Percentiles rank a stretch among this genome's conserved stretches.
phyloP scores from a whole-genome alignment of 2,888 invertebrate species.

The Troglohyphantes excavatus region DNA sequence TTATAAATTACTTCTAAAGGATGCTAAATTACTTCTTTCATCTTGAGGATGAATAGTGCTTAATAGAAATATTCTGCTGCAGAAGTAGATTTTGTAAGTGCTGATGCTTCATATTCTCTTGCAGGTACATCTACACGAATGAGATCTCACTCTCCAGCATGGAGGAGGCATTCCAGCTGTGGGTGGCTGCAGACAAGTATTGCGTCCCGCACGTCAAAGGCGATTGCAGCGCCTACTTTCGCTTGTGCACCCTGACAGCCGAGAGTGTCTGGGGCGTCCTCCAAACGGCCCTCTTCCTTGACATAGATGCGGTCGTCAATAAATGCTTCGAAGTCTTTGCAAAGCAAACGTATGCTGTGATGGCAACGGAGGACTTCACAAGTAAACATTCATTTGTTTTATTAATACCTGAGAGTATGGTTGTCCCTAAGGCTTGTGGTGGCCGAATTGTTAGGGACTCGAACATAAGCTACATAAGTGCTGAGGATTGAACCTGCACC shows the following conservation, averaged over 20 bases:
- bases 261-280: slow-evolving; percentile 11
- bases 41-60: no score
- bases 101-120: no score
- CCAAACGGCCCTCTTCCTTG: slow-evolving; percentile 16
- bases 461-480: no score
- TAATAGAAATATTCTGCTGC: no score
- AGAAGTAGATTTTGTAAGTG: no score
- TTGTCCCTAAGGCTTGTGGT: no score
- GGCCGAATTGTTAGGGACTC: no score
- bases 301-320: background rate
- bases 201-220: background rate
- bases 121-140: slow-evolving; percentile 36
- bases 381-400: no score
- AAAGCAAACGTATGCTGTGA: background rate
- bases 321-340: background rate
- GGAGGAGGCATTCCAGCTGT: background rate
- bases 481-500: no score
- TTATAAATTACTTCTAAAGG: no score
- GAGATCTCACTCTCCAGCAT: background rate
- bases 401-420: no score
- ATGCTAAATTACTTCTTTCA: no score
- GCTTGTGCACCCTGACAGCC: background rate
- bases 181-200: slow-evolving; percentile 55
- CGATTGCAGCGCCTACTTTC: background rate
- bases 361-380: background rate